phyloP scores from a whole-genome alignment of 2,113 vertebrate species.

The Austrofundulus limnaeus region DNA sequence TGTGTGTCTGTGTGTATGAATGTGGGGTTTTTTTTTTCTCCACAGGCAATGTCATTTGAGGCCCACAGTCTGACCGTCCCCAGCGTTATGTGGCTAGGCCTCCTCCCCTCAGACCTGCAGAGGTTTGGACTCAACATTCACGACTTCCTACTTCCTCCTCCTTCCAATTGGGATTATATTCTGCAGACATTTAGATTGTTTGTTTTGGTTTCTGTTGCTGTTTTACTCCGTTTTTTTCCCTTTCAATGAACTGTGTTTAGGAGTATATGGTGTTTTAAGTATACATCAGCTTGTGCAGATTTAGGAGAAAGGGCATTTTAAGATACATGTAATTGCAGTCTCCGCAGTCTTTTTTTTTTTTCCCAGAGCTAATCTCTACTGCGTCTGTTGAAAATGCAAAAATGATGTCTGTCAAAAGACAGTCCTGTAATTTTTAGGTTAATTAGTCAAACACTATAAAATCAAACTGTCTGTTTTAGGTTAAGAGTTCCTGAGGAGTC shows the following conservation, averaged over 20 bases:
- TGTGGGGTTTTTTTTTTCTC: slow-evolving; percentile 43
- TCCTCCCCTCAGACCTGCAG: slow-evolving; percentile 94
- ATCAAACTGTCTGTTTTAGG: slow-evolving; percentile 69
- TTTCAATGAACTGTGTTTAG: slow-evolving; percentile 38
- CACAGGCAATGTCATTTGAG: slow-evolving; percentile 96
- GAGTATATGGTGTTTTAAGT: slow-evolving; percentile 67
- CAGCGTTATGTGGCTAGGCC: slow-evolving; percentile 92
- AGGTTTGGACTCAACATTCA: slow-evolving; percentile 83
- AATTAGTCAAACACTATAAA: neutral
- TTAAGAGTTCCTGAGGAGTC: slow-evolving; percentile 81
- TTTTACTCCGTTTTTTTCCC: slow-evolving; percentile 53
- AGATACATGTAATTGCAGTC: slow-evolving; percentile 63
- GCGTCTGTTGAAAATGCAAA: neutral
- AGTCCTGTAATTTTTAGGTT: neutral
- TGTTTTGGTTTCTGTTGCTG: slow-evolving; percentile 76
- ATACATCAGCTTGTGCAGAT: slow-evolving; percentile 60
- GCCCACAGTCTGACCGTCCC: slow-evolving; percentile 93
- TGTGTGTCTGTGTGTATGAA: slow-evolving; percentile 28
- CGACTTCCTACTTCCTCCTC: slow-evolving; percentile 69
- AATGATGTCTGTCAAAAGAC: neutral
- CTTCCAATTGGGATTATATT: slow-evolving; percentile 76
- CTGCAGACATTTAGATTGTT: slow-evolving; percentile 70
- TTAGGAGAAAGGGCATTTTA: slow-evolving; percentile 42
- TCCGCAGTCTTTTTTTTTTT: slow-evolving; percentile 13
- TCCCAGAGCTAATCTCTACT: neutral